Base-by-base conservation (phyloP, 2,888 invertebrate species). In the Caenorhabditis sulstoni region DNA sequence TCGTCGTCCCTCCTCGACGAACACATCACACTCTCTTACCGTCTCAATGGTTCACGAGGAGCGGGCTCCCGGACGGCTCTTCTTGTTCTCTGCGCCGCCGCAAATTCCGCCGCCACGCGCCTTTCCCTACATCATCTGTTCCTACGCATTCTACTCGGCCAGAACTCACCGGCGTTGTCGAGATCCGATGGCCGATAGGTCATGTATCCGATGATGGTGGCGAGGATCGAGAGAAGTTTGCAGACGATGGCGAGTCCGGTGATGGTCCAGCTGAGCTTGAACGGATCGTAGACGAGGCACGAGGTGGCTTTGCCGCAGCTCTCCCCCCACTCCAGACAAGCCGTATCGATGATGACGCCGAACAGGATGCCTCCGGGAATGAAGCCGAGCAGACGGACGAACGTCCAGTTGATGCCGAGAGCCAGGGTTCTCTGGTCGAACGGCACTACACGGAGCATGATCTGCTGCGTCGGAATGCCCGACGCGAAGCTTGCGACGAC, bases 301-400 rank as follows among this genome's bases (percentile, higher is more conserved):
- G 80, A 80, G 0, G 81, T 81, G 8, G 80, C 45, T 29, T 73
- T 78, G 61, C 87, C 87, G 50, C 88, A 88, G 35, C 81, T 84
- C 49, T 87, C 81, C 29, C 86, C 86, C 88, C 88, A 88, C 66
- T 88, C 85, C 16, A 88, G 57, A 55, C 89, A 89, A 1, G 88
- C 85, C 14, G 88, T 89, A 73, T 89, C 89, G 71, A 89, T 89
- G 82, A 89, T 87, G 53, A 88, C 78, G 22, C 89, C 89, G 65
- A 89, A 89, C 12, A 89, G 82, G 75, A 89, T 82, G n/a, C 89
- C 89, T 16, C 89, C 89, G 12, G 89, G 89, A 41, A 89, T 89
- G 78, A 89, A 89, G 14, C 89, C 89, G 22, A 74, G 41, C 3
- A 90, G 64, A 8, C 89, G 81, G 14, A 89, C 79, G 71, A 90